Base-by-base conservation (phyloP, 2,888 invertebrate species). In the Eurois occulta region DNA sequence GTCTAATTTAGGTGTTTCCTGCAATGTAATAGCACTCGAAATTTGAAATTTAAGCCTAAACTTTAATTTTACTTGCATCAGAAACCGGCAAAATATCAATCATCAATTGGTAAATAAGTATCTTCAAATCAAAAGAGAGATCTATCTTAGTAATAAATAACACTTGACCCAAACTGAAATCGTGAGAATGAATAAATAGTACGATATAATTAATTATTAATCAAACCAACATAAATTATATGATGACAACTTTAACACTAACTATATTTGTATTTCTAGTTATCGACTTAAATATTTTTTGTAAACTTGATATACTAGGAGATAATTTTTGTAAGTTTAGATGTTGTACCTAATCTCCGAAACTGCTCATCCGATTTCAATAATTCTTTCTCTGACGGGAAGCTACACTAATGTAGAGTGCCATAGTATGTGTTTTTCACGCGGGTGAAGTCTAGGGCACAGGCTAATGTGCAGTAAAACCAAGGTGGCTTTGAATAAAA, bases 101-200 rank as follows among this genome's bases (percentile, higher is more conserved):
- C 60, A 60, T 32, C n/a, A 24, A 64, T n/a, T 64, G n/a, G 38
- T 38, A 24, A 38, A 64, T 38, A 7, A 13, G 8, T 18, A 32
- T n/a, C 11, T 43, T 43, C 4, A 32, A 46, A 65, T 18, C 3
- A 35, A 21, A 5, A 18, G 16, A 70, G 41, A 41, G 11, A 21
- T 69, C 43, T 35, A 18, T 60, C 16, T 10, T 38, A 16, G 52
- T 48, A 24, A 11, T 10, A 35, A 64, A n/a, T n/a, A n/a, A 38
- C 18, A 67, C 28, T 52, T 71, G 60, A 72, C 78, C 52, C 77
- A 62, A 52, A n/a, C 43, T 10, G 13, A 21, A 69, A 28, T 71
- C 66, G 66, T 60, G 43, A 62, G 52, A 52, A 60, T 32, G 60
- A 62, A 67, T 71, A 67, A 72, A 72, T 77, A 67, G 43, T 52